Percentiles rank a stretch among this genome's conserved stretches.
Conservation (phyloP, 2,113 vertebrate genomes). For the Rhadina sibilatrix region DNA sequence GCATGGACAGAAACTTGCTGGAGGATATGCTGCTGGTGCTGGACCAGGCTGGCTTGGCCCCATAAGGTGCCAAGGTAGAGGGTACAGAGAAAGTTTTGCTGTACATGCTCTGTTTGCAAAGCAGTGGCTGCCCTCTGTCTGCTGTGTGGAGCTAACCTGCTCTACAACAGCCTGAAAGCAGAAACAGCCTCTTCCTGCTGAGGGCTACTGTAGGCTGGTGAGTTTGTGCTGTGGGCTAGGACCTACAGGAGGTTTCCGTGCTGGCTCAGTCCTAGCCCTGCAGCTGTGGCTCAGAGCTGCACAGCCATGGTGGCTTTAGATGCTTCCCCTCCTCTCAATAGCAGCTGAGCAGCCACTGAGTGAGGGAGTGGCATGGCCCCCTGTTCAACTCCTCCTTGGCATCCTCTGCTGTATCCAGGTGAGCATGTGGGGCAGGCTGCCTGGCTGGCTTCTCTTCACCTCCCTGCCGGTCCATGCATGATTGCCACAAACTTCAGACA, state of each 20-base stretch:
- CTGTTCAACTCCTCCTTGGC: background rate
- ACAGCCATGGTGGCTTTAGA: background rate
- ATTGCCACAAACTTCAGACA: background rate
- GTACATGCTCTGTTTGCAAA: background rate
- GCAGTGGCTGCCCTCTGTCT: background rate
- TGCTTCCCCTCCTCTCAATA: accelerated
- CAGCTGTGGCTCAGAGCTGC: background rate
- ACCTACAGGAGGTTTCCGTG: background rate
- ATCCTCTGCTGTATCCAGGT: background rate
- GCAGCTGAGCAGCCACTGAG: background rate
- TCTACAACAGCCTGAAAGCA: background rate
- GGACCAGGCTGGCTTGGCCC: background rate
- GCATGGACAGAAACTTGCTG: background rate
- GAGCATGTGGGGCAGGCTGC: accelerated
- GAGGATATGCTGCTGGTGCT: background rate
- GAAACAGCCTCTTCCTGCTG: background rate
- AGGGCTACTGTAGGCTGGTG: background rate
- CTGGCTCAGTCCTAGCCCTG: accelerated
- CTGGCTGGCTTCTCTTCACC: background rate
- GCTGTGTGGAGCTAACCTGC: background rate
- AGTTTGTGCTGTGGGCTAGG: background rate
- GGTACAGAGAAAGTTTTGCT: background rate
- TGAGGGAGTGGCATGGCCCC: background rate
- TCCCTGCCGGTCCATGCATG: background rate
- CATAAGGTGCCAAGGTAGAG: background rate